Evolutionary conservation across 1,140 invertebrate species (phyloP).

Genomic region (Drosophila lacertosa): DNA sequence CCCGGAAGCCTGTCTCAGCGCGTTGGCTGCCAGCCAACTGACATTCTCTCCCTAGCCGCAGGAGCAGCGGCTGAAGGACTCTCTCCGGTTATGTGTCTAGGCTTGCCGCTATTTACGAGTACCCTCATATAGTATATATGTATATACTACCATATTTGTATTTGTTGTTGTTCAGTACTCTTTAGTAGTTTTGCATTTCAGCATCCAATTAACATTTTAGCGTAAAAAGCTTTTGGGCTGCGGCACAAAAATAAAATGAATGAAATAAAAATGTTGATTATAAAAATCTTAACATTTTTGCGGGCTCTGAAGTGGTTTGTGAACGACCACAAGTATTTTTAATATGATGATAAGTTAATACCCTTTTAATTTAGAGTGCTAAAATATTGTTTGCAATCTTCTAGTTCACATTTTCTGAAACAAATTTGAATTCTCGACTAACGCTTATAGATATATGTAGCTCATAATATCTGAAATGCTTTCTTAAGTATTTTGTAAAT

Average conservation of each 20-base stretch:
- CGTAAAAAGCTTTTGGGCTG: slow-evolving; percentile 52
- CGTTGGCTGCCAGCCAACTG: slow-evolving; percentile 63
- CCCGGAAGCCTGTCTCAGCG: slow-evolving; percentile 16
- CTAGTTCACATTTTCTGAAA: too few relatives aligned
- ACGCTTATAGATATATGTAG: too few relatives aligned
- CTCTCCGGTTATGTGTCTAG: slow-evolving; percentile 15
- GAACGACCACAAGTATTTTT: background rate
- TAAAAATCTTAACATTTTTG: slow-evolving; percentile 51
- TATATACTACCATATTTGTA: slow-evolving; percentile 5
- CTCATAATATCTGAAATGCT: too few relatives aligned
- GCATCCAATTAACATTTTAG: slow-evolving; percentile 77
- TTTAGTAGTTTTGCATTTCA: slow-evolving; percentile 72
- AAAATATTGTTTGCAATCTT: too few relatives aligned
- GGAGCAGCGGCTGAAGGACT: background rate
- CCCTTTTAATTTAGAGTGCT: background rate
- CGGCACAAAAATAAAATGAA: slow-evolving; percentile 3
- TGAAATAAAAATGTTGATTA: slow-evolving; percentile 58
- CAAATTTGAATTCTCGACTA: too few relatives aligned
- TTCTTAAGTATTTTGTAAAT: background rate
- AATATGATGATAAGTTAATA: background rate
- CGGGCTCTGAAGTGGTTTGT: background rate
- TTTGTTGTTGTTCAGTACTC: slow-evolving; percentile 22
- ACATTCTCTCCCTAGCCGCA: slow-evolving; percentile 50
- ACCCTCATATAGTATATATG: background rate
- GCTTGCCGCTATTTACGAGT: background rate